These are phyloP conservation scores for Campoletis raptor DNA, from an alignment of 2,888 invertebrate genomes.

Conservation along the genomic window DNA sequence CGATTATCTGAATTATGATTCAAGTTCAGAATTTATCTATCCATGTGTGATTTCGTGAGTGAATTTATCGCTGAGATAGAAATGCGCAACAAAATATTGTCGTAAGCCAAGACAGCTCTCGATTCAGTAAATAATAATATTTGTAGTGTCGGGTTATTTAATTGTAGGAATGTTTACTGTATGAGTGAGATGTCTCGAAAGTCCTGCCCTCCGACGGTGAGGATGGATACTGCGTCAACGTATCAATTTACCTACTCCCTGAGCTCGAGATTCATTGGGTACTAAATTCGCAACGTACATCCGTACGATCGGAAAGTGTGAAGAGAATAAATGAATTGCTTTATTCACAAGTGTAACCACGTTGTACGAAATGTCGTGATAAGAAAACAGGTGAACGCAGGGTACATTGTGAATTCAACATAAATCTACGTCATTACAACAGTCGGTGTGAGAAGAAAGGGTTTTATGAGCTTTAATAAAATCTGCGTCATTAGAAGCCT, in stretches of 20 bases:
- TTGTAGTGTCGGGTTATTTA: not conserved
- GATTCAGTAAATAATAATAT: not conserved
- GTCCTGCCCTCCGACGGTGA: slow-evolving; percentile 21
- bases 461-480: not conserved
- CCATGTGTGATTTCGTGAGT: not conserved
- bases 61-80: not conserved
- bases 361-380: not conserved
- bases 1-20: not conserved
- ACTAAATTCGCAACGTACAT: slow-evolving; percentile 3
- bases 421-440: not conserved
- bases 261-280: slow-evolving; percentile 1
- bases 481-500: not conserved
- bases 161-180: not conserved
- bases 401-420: not conserved
- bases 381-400: not conserved
- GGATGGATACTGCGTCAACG: not conserved
- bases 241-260: slow-evolving; percentile 10
- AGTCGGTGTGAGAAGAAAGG: not conserved
- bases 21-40: not conserved
- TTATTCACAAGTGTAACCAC: not conserved
- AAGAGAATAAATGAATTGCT: not conserved
- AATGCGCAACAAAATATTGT: not conserved
- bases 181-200: not conserved
- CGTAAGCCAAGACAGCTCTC: not conserved
- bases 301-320: slow-evolving; percentile 1